Conservation (phyloP, 1,140 invertebrate genomes). For the Drosophila lini region DNA sequence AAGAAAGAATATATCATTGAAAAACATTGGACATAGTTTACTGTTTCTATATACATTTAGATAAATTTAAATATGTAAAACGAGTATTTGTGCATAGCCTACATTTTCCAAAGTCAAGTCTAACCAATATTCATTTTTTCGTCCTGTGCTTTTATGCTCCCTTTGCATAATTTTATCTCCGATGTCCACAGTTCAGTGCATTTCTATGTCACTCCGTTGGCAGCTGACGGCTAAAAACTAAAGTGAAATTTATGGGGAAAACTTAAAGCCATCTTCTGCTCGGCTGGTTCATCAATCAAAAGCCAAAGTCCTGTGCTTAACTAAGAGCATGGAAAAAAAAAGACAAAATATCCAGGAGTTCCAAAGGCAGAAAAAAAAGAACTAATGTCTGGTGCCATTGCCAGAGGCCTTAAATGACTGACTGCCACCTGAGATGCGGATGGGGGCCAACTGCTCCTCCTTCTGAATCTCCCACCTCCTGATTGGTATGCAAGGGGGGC, state of each 20-base stretch:
- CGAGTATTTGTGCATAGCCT: background rate
- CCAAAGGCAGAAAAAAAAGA: slow-evolving; percentile 4
- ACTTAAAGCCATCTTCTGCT: slow-evolving; percentile 43
- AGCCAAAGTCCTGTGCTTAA: slow-evolving; percentile 45
- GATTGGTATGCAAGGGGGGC: slow-evolving; percentile 61
- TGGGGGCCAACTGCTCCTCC: slow-evolving; percentile 8
- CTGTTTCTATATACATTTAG: too few relatives aligned
- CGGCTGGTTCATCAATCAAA: slow-evolving; percentile 56
- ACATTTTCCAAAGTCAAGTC: background rate
- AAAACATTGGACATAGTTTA: too few relatives aligned
- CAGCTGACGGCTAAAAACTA: slow-evolving; percentile 35
- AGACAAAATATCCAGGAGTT: slow-evolving; percentile 1
- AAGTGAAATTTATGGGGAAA: slow-evolving; percentile 42
- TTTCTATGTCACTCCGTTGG: slow-evolving; percentile 39
- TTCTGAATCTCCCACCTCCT: slow-evolving; percentile 9
- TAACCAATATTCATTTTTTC: background rate
- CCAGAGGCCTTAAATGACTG: slow-evolving; percentile 68
- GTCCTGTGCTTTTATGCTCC: background rate
- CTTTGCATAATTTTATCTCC: slow-evolving; percentile 50
- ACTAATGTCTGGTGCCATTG: slow-evolving; percentile 64
- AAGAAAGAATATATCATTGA: too few relatives aligned
- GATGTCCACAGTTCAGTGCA: slow-evolving; percentile 50
- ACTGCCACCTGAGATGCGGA: slow-evolving; percentile 42
- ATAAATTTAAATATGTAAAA: background rate
- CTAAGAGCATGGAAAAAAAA: slow-evolving; percentile 5